Percentiles rank a stretch among this genome's conserved stretches.
Conservation (phyloP, 2,113 vertebrate genomes). For the Sclerurus mexicanus region DNA sequence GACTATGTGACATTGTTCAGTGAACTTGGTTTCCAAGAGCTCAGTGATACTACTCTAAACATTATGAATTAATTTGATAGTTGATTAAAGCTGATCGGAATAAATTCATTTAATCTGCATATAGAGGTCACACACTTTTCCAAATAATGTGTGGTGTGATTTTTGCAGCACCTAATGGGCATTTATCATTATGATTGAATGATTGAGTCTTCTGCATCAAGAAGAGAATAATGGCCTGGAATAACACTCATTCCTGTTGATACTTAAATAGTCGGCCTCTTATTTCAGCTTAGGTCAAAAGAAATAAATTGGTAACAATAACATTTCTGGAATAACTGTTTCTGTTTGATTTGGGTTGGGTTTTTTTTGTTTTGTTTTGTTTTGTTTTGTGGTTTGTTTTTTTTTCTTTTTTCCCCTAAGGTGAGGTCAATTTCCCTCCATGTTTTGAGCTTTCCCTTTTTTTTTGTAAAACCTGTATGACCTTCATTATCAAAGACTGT, state of each 20-base stretch:
- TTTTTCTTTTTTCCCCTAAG: neutral
- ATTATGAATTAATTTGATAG: conserved; percentile 43
- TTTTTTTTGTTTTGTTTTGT: no score
- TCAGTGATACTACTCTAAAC: conserved; percentile 15
- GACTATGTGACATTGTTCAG: neutral
- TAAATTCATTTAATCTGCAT: conserved; percentile 42
- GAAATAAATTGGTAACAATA: neutral
- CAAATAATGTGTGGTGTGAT: neutral
- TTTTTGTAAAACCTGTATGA: neutral
- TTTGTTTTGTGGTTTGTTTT: no score
- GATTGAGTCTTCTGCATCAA: neutral
- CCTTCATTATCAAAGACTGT: neutral
- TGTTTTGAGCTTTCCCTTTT: neutral
- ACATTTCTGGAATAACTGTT: neutral
- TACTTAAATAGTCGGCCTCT: neutral
- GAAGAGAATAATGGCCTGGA: conserved; percentile 10
- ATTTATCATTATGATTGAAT: conserved; percentile 44
- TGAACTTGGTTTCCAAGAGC: conserved; percentile 5
- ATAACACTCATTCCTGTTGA: neutral
- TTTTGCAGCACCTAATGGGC: conserved; percentile 44
- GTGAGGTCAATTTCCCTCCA: neutral
- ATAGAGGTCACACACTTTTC: conserved; percentile 22
- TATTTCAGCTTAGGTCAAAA: neutral
- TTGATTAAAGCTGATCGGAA: conserved; percentile 48
- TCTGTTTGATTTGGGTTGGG: neutral